Percentiles rank a stretch among this genome's conserved stretches.
phyloP scores from a whole-genome alignment of 2,888 invertebrate species.

The Griposia aprilina region DNA sequence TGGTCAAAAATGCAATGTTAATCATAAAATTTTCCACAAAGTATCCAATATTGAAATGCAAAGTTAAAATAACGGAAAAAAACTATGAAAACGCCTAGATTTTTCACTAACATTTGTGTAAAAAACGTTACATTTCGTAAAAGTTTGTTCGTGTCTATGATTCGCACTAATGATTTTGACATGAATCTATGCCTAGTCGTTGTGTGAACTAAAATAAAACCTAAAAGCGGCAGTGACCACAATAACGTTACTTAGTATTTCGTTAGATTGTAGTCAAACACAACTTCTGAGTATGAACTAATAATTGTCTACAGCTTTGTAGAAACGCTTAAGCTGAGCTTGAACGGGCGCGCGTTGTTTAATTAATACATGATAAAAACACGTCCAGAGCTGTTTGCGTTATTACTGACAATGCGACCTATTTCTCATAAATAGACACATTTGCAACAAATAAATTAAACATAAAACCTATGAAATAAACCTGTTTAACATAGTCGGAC shows the following conservation, averaged over 20 bases:
- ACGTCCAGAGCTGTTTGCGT: neutral
- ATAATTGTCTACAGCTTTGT: neutral
- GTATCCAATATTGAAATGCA: slow-evolving; percentile 38
- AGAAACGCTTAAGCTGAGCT: neutral
- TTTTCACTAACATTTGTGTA: slow-evolving; percentile 7
- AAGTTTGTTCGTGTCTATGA: slow-evolving; percentile 39
- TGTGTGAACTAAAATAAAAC: slow-evolving; percentile 13
- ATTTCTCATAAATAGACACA: neutral
- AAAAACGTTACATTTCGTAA: slow-evolving; percentile 12
- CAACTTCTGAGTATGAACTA: neutral
- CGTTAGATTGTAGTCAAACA: neutral
- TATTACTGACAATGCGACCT: neutral
- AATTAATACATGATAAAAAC: neutral
- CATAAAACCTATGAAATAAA: neutral
- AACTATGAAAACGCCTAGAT: neutral
- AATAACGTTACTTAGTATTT: slow-evolving; percentile 1
- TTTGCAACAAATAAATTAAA: neutral
- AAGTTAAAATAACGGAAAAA: slow-evolving; percentile 20
- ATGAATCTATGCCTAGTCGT: slow-evolving; percentile 36
- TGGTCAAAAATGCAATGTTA: slow-evolving; percentile 35
- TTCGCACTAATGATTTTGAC: slow-evolving; percentile 14
- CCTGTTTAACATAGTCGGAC: neutral
- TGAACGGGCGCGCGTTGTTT: too few relatives aligned
- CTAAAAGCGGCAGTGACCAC: slow-evolving; percentile 28
- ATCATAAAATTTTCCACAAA: slow-evolving; percentile 19